A percentile compares a stretch with the other conserved stretches of the same genome.
These are phyloP conservation scores for Agrochola macilenta DNA, from an alignment of 2,888 invertebrate species.

Conservation along the genomic window DNA sequence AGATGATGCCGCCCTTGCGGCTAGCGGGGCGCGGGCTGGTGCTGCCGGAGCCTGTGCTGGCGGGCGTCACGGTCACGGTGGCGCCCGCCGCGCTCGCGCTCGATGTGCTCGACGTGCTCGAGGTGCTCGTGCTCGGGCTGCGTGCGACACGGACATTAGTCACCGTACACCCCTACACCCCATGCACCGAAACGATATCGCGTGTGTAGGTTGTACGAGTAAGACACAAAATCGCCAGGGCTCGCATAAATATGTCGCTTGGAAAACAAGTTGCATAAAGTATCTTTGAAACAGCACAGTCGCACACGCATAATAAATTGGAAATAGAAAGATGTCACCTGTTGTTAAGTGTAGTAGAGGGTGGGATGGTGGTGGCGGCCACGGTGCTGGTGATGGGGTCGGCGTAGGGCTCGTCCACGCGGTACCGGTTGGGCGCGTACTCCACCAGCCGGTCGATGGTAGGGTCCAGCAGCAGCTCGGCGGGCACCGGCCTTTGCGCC, in stretches of 20 bases:
- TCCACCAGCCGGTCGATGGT: slow-evolving; percentile 95
- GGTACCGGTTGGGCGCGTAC: slow-evolving; percentile 93
- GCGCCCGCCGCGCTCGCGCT: slow-evolving; percentile 67
- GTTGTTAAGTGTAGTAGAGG: slow-evolving; percentile 79
- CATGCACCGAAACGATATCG: slow-evolving; percentile 45
- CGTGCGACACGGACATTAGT: slow-evolving; percentile 86
- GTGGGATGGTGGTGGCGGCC: slow-evolving; percentile 78
- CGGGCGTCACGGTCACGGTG: slow-evolving; percentile 84
- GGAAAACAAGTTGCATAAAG: slow-evolving; percentile 12
- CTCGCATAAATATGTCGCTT: slow-evolving; percentile 59
- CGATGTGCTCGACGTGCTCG: slow-evolving; percentile 64
- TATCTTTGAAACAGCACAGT: slow-evolving; percentile 52
- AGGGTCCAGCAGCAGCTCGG: slow-evolving; percentile 93
- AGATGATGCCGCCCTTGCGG: slow-evolving; percentile 96
- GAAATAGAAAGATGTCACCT: slow-evolving; percentile 84
- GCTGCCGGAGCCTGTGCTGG: slow-evolving; percentile 76
- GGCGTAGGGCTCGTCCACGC: slow-evolving; percentile 83
- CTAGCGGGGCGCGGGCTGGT: slow-evolving; percentile 86
- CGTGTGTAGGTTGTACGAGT: slow-evolving; percentile 52
- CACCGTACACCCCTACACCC: slow-evolving; percentile 70
- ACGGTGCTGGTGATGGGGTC: slow-evolving; percentile 84
- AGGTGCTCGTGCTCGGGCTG: slow-evolving; percentile 85
- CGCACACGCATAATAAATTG: slow-evolving; percentile 68
- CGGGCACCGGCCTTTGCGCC: slow-evolving; percentile 93
- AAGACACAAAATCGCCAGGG: slow-evolving; percentile 56